Base-by-base conservation (phyloP, 2,888 invertebrate genomes). In the Dolichopus griseipennis region DNA sequence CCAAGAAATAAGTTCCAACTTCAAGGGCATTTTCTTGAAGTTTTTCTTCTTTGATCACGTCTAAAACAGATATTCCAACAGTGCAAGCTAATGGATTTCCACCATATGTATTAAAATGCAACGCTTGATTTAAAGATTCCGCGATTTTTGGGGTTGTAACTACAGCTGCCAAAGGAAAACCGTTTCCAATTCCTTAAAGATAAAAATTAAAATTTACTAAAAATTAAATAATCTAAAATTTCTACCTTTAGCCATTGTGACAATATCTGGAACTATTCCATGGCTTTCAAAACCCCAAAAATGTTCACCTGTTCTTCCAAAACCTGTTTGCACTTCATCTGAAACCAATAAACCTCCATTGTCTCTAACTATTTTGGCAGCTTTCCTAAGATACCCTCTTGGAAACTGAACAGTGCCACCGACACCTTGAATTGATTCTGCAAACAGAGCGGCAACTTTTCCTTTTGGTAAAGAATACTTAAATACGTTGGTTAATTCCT, bases 251-350 rank as follows among this genome's bases (percentile, higher is more conserved):
- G 96, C 96, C 91, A 95, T 89, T 0, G 96, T 95, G 0, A 97
- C 95, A 73, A 98, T 96, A 78, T 98, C 98, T 0, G 98, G 98
- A 27, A 85, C 74, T 9, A 95, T 88, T 6, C 83, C 92, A 77
- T 97, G 96, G 20, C 85, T 84, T 81, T 97, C 86, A 78, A 97
- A 98, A n/a, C 96, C 96, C 98, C 98, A 98, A 82, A 90, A 98
- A 75, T 92, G 86, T 66, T 93, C 92, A 0, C 98, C 98, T 0
- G 95, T 93, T 70, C 98, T 85, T 0, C 95, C 98, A 77, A 99
- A 97, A 3, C 98, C 98, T 1, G 96, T 94, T 84, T 98, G 98
- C 0, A 97, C 93, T 85, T 99, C 98, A 82, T 98, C 98, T 6
- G 94, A 86, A 69, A 99, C 89, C 75, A 90, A 93, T 1, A 98